Percentiles rank a stretch among this genome's conserved stretches.
phyloP scores from a whole-genome alignment of 2,888 invertebrate genomes.

The Strigamia maritima region DNA sequence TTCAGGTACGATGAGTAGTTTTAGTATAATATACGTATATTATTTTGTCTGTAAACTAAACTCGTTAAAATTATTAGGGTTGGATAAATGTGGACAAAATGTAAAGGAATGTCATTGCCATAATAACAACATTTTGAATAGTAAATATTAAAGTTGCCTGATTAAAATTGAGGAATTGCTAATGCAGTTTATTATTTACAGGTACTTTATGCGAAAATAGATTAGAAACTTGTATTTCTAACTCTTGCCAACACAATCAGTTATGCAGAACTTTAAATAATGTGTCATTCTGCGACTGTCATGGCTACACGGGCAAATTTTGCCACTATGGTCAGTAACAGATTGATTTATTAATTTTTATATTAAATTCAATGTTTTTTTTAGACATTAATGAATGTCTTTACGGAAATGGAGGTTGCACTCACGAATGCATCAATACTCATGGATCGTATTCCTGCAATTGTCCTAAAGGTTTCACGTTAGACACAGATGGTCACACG shows the following conservation, averaged over 20 bases:
- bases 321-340: not conserved
- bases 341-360: not conserved
- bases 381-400: constrained; percentile 42
- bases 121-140: not conserved
- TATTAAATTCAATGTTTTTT: not conserved
- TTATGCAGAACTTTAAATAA: not conserved
- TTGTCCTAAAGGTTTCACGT: constrained; percentile 39
- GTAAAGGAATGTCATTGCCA: constrained; percentile 6
- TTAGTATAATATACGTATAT: not conserved
- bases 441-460: constrained; percentile 41
- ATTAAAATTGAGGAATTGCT: not conserved
- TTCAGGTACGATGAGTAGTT: not conserved
- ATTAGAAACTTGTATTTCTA: not conserved
- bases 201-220: constrained; percentile 11
- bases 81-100: not conserved
- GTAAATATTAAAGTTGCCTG: not conserved
- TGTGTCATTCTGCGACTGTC: not conserved
- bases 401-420: constrained; percentile 37
- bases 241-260: not conserved
- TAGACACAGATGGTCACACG: constrained; percentile 38
- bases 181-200: not conserved
- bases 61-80: not conserved
- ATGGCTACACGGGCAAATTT: not conserved
- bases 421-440: constrained; percentile 42
- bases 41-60: not conserved